Percentiles rank a stretch among this genome's conserved stretches.
These are phyloP conservation scores for Rhea pennata DNA, from an alignment of 2,113 vertebrate genomes.

Conservation along the genomic window DNA sequence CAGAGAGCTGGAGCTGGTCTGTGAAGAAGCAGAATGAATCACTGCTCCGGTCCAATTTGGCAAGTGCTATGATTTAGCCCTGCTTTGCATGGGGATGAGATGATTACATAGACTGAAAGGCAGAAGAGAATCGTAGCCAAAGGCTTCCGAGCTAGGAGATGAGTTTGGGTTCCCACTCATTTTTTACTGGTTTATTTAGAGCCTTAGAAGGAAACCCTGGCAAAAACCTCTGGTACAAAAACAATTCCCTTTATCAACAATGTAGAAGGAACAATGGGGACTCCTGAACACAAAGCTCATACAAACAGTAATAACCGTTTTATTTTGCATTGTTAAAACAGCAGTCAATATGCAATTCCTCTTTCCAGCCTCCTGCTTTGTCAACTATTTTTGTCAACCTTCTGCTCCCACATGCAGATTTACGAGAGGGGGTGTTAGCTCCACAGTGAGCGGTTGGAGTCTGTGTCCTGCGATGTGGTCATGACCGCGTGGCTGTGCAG, in stretches of 20 bases:
- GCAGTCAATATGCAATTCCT: not conserved
- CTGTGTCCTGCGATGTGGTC: not conserved
- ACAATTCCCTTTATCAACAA: constrained; percentile 34
- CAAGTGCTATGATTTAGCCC: constrained; percentile 15
- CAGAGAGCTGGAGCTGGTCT: constrained; percentile 20
- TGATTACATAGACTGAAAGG: constrained; percentile 41
- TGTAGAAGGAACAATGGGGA: constrained; percentile 14
- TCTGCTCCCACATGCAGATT: not conserved
- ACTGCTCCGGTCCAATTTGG: constrained; percentile 21
- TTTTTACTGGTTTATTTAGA: constrained; percentile 44
- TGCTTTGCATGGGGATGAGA: not conserved
- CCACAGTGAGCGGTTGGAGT: not conserved
- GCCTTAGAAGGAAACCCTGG: constrained; percentile 58
- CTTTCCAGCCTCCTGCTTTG: not conserved
- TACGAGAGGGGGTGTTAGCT: not conserved
- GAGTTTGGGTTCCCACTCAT: constrained; percentile 33
- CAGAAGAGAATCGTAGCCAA: constrained; percentile 28
- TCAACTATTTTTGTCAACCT: not conserved
- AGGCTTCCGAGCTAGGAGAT: constrained; percentile 25
- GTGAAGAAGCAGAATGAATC: constrained; percentile 48
- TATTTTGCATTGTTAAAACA: constrained; percentile 21
- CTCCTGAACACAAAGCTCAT: constrained; percentile 39
- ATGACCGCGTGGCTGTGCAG: not conserved
- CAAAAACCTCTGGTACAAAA: constrained; percentile 3
- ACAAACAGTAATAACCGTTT: constrained; percentile 35